phyloP scores from a whole-genome alignment of 2,888 invertebrate species.

The Trichacis sp. region DNA sequence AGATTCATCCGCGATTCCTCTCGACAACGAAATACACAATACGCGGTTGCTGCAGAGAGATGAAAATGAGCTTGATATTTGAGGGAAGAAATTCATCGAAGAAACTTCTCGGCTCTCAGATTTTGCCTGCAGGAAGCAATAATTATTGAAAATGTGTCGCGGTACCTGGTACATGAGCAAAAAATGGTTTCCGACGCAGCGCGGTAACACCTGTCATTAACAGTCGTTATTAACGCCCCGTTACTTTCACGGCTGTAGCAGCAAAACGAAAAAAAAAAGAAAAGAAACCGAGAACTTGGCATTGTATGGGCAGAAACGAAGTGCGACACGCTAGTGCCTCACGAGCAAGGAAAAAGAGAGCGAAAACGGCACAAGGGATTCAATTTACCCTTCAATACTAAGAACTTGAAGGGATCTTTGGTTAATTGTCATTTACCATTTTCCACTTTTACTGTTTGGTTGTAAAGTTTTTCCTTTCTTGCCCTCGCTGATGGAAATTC shows the following conservation, averaged over 20 bases:
- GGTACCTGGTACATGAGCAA: slow-evolving; percentile 55
- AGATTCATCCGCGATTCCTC: too few species aligned
- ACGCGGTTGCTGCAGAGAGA: background rate
- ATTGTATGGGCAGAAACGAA: slow-evolving; percentile 35
- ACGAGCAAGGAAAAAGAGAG: background rate
- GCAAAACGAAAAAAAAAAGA: slow-evolving; percentile 21
- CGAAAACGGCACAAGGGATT: background rate
- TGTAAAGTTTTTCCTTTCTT: too few species aligned
- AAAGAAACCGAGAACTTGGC: slow-evolving; percentile 20
- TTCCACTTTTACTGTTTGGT: too few species aligned
- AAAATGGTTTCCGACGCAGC: slow-evolving; percentile 52
- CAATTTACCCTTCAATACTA: background rate
- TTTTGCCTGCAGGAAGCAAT: slow-evolving; percentile 39
- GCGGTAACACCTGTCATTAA: slow-evolving; percentile 60
- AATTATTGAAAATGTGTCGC: slow-evolving; percentile 59
- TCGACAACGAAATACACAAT: background rate
- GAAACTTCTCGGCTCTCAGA: slow-evolving; percentile 19
- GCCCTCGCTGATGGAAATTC: too few species aligned
- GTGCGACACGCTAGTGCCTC: background rate
- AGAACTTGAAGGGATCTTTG: too few species aligned
- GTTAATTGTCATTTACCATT: too few species aligned
- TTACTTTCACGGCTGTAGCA: slow-evolving; percentile 47
- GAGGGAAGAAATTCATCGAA: slow-evolving; percentile 16
- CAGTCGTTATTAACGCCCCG: slow-evolving; percentile 62
- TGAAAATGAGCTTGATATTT: slow-evolving; percentile 14